A percentile compares a stretch with the other conserved stretches of the same genome.
phyloP scores from a whole-genome alignment of 2,888 invertebrate genomes.

The Campoplex capitator region DNA sequence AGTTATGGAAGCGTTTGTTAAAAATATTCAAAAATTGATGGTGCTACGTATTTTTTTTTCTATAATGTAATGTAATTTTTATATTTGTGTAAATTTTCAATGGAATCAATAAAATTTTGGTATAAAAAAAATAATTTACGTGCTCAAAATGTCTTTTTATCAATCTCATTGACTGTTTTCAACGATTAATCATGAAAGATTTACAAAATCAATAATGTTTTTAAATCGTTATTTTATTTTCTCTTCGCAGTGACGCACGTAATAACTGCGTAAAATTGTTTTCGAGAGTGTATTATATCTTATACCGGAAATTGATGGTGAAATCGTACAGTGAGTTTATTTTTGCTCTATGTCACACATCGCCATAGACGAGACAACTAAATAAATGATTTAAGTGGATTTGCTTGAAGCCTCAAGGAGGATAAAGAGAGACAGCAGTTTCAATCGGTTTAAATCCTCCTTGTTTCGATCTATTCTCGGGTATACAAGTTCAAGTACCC shows the following conservation, averaged over 20 bases:
- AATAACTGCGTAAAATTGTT: neutral
- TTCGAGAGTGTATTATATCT: conserved; percentile 16
- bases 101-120: neutral
- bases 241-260: neutral
- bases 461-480: conserved; percentile 3
- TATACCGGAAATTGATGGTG: conserved; percentile 69
- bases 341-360: conserved; percentile 59
- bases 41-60: neutral
- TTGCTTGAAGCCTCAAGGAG: conserved; percentile 52
- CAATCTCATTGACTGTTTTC: neutral
- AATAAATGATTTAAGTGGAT: conserved; percentile 71
- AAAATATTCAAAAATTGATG: neutral
- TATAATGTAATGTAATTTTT: conserved; percentile 3
- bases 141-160: neutral
- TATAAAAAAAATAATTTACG: neutral
- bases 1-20: neutral
- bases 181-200: neutral
- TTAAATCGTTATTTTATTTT: neutral
- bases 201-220: neutral
- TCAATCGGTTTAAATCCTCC: conserved; percentile 40
- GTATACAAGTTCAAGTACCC: conserved; percentile 51
- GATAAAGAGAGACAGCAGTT: conserved; percentile 41
- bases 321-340: conserved; percentile 62
- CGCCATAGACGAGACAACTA: conserved; percentile 57
- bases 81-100: conserved; percentile 9